Conservation (phyloP, 2,797 vertebrate genomes). For the Sparus aurata region DNA sequence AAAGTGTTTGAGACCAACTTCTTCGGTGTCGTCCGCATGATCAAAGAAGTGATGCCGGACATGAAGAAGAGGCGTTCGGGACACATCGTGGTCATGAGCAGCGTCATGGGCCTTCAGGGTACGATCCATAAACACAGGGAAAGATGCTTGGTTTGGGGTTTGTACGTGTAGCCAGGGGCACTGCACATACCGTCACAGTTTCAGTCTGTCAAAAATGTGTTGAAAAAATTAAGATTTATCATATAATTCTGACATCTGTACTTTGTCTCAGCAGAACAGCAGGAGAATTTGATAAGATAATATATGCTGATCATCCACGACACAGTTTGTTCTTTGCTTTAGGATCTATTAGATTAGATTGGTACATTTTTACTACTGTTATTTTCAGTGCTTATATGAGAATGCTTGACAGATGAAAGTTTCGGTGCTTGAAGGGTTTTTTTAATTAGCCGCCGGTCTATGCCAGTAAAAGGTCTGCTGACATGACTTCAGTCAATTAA, state of each 20-base stretch:
- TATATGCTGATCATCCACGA: neutral
- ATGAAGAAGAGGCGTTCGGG: slow-evolving; percentile 92
- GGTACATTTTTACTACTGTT: too few relatives aligned
- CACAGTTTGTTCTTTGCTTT: neutral
- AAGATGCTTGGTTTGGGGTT: neutral
- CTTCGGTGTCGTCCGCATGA: slow-evolving; percentile 92
- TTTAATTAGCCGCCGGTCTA: neutral
- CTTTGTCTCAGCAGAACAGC: neutral
- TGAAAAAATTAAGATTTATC: neutral
- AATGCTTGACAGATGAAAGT: neutral
- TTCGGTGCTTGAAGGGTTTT: neutral
- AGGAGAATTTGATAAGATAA: too few relatives aligned
- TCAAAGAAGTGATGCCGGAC: slow-evolving; percentile 92
- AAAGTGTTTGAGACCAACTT: slow-evolving; percentile 95
- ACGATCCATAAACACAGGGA: slow-evolving; percentile 1
- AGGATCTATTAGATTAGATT: neutral
- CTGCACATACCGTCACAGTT: neutral
- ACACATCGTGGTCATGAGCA: slow-evolving; percentile 96
- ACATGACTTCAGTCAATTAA: slow-evolving; percentile 17
- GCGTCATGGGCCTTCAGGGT: slow-evolving; percentile 97
- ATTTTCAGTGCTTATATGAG: neutral
- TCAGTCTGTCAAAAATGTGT: neutral
- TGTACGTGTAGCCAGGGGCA: neutral
- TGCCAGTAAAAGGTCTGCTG: neutral
- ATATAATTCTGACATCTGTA: neutral